Evolutionary conservation across 2,888 invertebrate species (phyloP).

Genomic region (Gonocerus acuteangulatus): DNA sequence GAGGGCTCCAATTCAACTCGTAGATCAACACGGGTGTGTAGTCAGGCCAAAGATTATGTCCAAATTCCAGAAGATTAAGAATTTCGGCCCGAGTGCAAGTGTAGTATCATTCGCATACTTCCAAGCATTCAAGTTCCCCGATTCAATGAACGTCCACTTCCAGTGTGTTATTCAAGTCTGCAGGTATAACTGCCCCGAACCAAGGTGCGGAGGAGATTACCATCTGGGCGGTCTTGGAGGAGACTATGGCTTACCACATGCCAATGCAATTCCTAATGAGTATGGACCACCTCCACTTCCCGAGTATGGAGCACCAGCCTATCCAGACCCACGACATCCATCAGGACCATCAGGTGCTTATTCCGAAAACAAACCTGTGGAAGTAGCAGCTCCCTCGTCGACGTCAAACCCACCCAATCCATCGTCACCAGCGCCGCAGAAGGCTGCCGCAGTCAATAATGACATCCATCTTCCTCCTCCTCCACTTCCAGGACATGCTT

Average conservation of each 20-base stretch:
- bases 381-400: slow-evolving; percentile 75
- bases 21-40: slow-evolving; percentile 87
- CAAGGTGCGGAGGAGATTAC: slow-evolving; percentile 37
- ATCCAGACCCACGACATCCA: slow-evolving; percentile 80
- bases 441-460: slow-evolving; percentile 43
- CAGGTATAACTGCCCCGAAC: slow-evolving; percentile 85
- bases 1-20: slow-evolving; percentile 84
- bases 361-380: slow-evolving; percentile 72
- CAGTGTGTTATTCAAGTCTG: slow-evolving; percentile 93
- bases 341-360: slow-evolving; percentile 66
- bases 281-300: slow-evolving; percentile 58
- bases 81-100: slow-evolving; percentile 87
- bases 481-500: slow-evolving; percentile 72
- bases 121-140: slow-evolving; percentile 93
- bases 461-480: slow-evolving; percentile 67
- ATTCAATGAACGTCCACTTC: slow-evolving; percentile 94
- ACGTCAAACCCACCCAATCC: slow-evolving; percentile 45
- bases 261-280: slow-evolving; percentile 50
- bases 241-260: slow-evolving; percentile 44
- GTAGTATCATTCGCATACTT: slow-evolving; percentile 87
- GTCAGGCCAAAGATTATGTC: slow-evolving; percentile 89
- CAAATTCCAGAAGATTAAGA: slow-evolving; percentile 87
- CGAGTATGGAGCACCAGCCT: slow-evolving; percentile 65
- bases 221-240: slow-evolving; percentile 30
- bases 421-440: slow-evolving; percentile 46